phyloP scores from a whole-genome alignment of 2,888 invertebrate genomes.

The Cinara cedri region DNA sequence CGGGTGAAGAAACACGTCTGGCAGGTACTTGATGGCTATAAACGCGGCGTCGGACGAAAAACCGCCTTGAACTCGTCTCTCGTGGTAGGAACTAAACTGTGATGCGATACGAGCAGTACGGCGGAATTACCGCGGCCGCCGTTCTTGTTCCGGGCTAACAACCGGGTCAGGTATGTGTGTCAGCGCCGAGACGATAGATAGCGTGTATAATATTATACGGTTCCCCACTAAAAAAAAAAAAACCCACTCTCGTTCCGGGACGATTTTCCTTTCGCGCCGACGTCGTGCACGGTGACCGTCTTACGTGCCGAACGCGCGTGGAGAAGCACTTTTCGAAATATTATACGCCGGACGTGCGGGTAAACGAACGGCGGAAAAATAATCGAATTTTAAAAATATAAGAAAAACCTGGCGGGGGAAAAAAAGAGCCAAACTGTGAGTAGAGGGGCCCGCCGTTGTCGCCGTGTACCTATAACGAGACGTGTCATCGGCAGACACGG shows the following conservation, averaged over 20 bases:
- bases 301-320: not conserved
- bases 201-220: no score
- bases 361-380: not conserved
- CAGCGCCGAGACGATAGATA: conserved; percentile 30
- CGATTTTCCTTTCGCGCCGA: conserved; percentile 50
- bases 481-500: no score
- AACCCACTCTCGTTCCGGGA: conserved; percentile 52
- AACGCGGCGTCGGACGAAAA: conserved; percentile 25
- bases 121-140: conserved; percentile 42
- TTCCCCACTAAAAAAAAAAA: no score
- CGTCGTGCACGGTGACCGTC: conserved; percentile 17
- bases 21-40: not conserved
- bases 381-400: not conserved
- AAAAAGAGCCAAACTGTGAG: no score
- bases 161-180: conserved; percentile 57
- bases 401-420: no score
- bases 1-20: conserved; percentile 33
- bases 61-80: conserved; percentile 51
- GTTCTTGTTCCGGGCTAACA: conserved; percentile 55
- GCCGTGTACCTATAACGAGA: no score
- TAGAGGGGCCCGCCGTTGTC: no score
- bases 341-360: no score
- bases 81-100: conserved; percentile 52
- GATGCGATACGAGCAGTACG: conserved; percentile 6
- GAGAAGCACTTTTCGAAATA: conserved; percentile 2